Evolutionary conservation across 2,113 vertebrate species (phyloP), one percentile per base, ranked within the genome.

Genomic region (Motacilla alba): DNA sequence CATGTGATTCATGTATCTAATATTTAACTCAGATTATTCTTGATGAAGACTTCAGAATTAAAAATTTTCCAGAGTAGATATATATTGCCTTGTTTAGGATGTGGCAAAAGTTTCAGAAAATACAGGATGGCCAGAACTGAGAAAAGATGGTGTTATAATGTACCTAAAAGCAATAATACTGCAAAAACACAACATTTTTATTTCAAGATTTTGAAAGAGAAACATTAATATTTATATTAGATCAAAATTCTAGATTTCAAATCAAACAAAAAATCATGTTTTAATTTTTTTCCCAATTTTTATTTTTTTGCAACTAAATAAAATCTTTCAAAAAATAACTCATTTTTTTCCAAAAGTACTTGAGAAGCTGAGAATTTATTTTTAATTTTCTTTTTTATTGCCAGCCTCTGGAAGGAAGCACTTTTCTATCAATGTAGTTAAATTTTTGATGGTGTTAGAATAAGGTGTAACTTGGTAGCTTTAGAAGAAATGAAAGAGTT

Each of bases 1-100:
- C 53, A n/a, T 10, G 5, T 37, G 8, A 37, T 37, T 78, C 0
- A 0, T 60, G 24, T 60, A 20, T 7, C 2, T 37, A 14, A 72
- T 85, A 90, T 79, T 79, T 79, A 23, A n/a, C 20, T 83, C 10
- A 16, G 5, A 49, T 62, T 23, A 62, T 31, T 28, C 23, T 77
- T 30, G 6, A 35, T 35, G 19, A 33, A 55, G 30, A 43, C 4
- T 73, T 73, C 27, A 69, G 41, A 87, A 43, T 27, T 59, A 9
- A 72, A 70, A 67, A 7, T 5, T 22, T 81, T 39, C 22, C 15
- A 13, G 11, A 49, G 4, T 27, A 63, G 19, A 26, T 55, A 17
- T 31, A 15, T 21, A 50, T 49, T 50, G 16, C 4, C 7, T 28
- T 76, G 24, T 30, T 83, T 63, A 46, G 69, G 15, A 55, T 3